Base-by-base conservation (phyloP, 53 echinoderm and acorn worm species). In the Actinopyga echinites region DNA sequence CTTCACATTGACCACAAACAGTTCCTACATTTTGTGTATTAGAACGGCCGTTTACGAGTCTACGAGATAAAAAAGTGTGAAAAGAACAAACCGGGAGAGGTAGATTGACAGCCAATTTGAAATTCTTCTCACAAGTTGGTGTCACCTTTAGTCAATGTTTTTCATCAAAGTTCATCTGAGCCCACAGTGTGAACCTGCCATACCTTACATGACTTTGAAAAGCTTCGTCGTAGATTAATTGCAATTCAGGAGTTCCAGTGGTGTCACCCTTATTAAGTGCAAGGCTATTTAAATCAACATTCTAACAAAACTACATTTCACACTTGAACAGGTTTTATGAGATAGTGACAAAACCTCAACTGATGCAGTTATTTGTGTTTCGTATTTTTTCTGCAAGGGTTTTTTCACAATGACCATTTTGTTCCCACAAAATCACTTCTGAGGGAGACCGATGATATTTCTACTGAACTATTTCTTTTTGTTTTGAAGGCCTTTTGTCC, bases 381-480 rank as follows among this genome's bases (percentile, higher is more conserved):
- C 71, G n/a, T 40, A 65, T 28, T 34, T 13, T 34, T 32, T 40
- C 23, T 24, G 42, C 40, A 71, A 37, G 36, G 49, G 24, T 44
- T 42, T 40, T 25, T 44, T 42, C 44, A 42, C 40, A 71, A 23
- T 5, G 24, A 69, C 37, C n/a, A 38, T 38, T 25, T 69, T 44
- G 17, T 69, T 69, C 69, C 69, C 69, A 69, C 69, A 69, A 69
- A 69, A 40, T 38, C 69, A 69, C 69, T 69, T 69, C 69, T 69
- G 69, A 40, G 43, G 69, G 42, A 7, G 44, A 23, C 69, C 42
- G 69, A 69, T 69, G 43, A 42, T 44, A 69, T 40, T 69, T 20
- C 13, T 26, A 69, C 12, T 40, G 63, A 63, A 28, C 44, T 40
- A 42, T 36, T 44, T 71, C 5, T 24, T 71, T 71, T 25, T 25